Evolutionary conservation across 2,113 vertebrate species (phyloP), one percentile per base, ranked within the genome.

Genomic region (Chelonoidis abingdonii): DNA sequence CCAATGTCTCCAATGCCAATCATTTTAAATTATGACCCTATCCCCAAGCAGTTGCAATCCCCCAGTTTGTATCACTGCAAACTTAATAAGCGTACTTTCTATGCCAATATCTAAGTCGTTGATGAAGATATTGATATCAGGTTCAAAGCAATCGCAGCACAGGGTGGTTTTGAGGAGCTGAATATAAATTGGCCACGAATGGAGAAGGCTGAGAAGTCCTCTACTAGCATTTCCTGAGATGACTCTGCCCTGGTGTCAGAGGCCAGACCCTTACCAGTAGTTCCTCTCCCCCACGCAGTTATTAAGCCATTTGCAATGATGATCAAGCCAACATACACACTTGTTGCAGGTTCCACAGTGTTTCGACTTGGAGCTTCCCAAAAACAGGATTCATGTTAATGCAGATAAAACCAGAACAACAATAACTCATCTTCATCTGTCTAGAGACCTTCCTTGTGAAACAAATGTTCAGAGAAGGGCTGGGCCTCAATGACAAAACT

Each of bases 281-380:
- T 99, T 99, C 87, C 99, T 99, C 96, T 99, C 99, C 19, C 99
- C 99, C 90, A 99, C 99, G 62, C 99, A 99, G 98, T 99, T 99
- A 98, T 99, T 99, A 86, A 99, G 99, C 99, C 99, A 99, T 87
- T 99, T 99, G 97, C 99, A 99, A 97, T 99, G 99, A 97, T 99
- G 99, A 96, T 99, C 99, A 80, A 99, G 99, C 96, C 99, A 98
- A 56, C 99, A 99, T 2, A 99, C 99, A 75, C 99, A 99, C 80
- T 99, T 99, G 97, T 99, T 99, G 98, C 99, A 99, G 79, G 99
- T 98, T 65, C 99, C 99, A 98, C 99, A 99, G 97, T 99, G 99
- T 93, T 99, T 99, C 4, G 99, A 99, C 93, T 99, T 99, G 6
- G 99, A 98, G 13, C 99, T 99, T 96, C 99, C 10, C 47, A 97